Conservation (phyloP, 2,113 vertebrate genomes). For the Craseonycteris thonglongyai region DNA sequence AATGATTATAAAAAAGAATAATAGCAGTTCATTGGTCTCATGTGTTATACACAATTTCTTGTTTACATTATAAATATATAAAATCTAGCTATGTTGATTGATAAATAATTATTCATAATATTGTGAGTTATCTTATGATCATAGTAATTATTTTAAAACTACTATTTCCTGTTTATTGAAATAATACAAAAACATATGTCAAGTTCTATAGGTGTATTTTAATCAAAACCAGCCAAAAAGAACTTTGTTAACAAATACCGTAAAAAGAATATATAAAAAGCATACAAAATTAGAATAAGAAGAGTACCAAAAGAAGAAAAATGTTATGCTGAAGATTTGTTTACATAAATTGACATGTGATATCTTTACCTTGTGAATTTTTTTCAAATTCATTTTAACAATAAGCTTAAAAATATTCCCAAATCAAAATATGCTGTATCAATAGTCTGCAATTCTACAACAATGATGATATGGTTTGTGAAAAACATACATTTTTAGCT, state of each 20-base stretch:
- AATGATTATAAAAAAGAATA: not conserved
- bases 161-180: not conserved
- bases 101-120: not conserved
- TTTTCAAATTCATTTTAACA: not conserved
- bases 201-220: not conserved
- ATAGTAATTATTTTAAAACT: not conserved
- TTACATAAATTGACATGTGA: not conserved
- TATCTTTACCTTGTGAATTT: not conserved
- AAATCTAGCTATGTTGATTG: not conserved
- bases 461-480: not conserved
- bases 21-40: not conserved
- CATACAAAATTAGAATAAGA: not conserved
- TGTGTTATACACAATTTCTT: not conserved
- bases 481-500: not conserved
- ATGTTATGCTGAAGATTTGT: not conserved
- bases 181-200: not conserved
- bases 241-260: not conserved
- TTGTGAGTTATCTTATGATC: not conserved
- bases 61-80: not conserved
- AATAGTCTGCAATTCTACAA: not conserved
- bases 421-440: not conserved
- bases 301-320: not conserved
- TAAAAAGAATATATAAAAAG: not conserved
- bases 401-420: not conserved
- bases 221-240: not conserved